These are phyloP conservation scores for Eupithecia subfuscata DNA, from an alignment of 2,888 invertebrate genomes.

Conservation along the genomic window DNA sequence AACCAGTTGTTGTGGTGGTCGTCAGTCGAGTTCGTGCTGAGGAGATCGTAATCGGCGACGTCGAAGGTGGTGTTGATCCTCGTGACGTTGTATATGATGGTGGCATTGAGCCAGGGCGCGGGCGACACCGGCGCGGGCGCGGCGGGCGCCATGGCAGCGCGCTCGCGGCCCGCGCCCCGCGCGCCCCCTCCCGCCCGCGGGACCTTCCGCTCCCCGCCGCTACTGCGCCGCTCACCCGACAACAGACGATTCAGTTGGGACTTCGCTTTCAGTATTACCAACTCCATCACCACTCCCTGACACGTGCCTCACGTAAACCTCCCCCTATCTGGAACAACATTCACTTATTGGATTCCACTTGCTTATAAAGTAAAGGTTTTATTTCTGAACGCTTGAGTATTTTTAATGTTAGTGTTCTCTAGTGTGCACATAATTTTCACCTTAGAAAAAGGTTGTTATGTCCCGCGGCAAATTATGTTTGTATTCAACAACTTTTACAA, in stretches of 20 bases:
- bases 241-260: slow-evolving; percentile 85
- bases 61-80: slow-evolving; percentile 82
- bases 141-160: slow-evolving; percentile 74
- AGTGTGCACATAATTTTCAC: background rate
- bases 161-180: slow-evolving; percentile 59
- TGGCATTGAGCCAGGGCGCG: slow-evolving; percentile 83
- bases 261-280: slow-evolving; percentile 85
- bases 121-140: slow-evolving; percentile 75
- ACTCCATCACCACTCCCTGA: slow-evolving; percentile 82
- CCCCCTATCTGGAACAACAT: slow-evolving; percentile 49
- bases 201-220: slow-evolving; percentile 55
- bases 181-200: slow-evolving; percentile 53
- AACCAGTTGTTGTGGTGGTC: slow-evolving; percentile 79
- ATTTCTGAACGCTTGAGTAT: background rate
- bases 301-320: slow-evolving; percentile 60
- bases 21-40: slow-evolving; percentile 77
- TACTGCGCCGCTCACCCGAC: slow-evolving; percentile 67
- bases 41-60: slow-evolving; percentile 75
- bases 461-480: slow-evolving; percentile 5
- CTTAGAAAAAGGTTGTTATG: background rate
- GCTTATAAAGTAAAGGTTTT: background rate
- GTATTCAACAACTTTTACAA: slow-evolving; percentile 1
- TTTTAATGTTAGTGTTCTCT: background rate
- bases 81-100: slow-evolving; percentile 81
- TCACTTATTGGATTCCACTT: slow-evolving; percentile 4